Base-by-base conservation (phyloP, 2,113 vertebrate genomes). In the Tychaedon coryphoeus region DNA sequence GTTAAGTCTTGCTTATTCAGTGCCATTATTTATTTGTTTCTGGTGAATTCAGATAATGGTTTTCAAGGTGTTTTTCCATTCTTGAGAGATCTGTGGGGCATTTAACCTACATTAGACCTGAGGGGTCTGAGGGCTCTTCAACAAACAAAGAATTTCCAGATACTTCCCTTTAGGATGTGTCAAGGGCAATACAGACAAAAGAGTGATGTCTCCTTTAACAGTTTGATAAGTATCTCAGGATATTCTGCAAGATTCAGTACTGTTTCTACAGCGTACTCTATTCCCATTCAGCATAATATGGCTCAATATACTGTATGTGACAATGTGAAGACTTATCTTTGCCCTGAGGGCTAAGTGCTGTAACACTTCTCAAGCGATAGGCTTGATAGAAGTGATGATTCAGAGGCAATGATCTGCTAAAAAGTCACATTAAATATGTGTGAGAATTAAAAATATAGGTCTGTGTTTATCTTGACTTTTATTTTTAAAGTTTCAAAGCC, bases 131-230 rank as follows among this genome's bases (percentile, higher is more conserved):
- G 97, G 79, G 94, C 97, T 98, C 98, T 98, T 98, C 97, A 95
- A 88, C 97, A 98, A 98, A 98, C 98, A 99, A 98, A 98, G 97
- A 97, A 98, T 98, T 98, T 98, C 96, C 96, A 92, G 96, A 97
- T 98, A 94, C 96, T 96, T 98, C 98, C 97, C 95, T 98, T 97
- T 97, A 98, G 98, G 95, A 98, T 97, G 96, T 98, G 98, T 98
- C 98, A 98, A 98, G 98, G 98, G 98, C 98, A 98, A 98, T 97
- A 96, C 98, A 98, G 98, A 98, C 98, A 98, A 98, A 98, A 98
- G 98, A 98, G 95, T 96, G 98, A 98, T 98, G 98, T 98, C 98
- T 99, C 97, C 98, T 98, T 98, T 98, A 98, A 97, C 97, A 97
- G 95, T 91, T 91, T 97, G 98, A 99, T 99, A 98, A 98, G 98